Base-by-base conservation (phyloP, 2,888 invertebrate genomes). In the Tinea trinotella region DNA sequence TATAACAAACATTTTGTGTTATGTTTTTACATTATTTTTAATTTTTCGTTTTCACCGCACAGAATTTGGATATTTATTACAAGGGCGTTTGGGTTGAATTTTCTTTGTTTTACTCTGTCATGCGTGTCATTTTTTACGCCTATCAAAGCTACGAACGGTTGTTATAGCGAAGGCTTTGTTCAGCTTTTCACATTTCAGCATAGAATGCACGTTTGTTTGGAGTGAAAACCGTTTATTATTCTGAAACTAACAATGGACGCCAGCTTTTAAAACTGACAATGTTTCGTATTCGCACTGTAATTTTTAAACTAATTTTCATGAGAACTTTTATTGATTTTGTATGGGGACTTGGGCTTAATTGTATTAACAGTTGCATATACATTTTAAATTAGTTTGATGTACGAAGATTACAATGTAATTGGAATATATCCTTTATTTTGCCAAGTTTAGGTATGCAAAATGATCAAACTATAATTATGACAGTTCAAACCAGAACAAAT, bases 131-230 rank as follows among this genome's bases (percentile, higher is more conserved):
- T 40, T 40, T n/a, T 40, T 40, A n/a, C 13, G 40, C 40, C 40
- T 40, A 40, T 40, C 13, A n/a, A 40, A 15, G 13, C 40, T 6
- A 13, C 40, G 13, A 40, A 40, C 40, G n/a, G 40, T 6, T 13
- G 40, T 40, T 40, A 40, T 12, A n/a, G 40, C 40, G 40, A 13
- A n/a, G 2, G 30, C 40, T 40, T 40, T 40, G 40, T 40, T 15
- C 15, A 40, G 40, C 40, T 40, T 2, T 40, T n/a, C 7, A 30
- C 2, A n/a, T 30, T 5, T 30, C 9, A 30, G n/a, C 3, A 22
- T 22, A 30, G 7, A 30, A 30, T 30, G n/a, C 7, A n/a, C 30
- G 9, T 7, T 2, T 30, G 3, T 30, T 30, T 30, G 30, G 2
- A 30, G 22, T 22, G 22, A 30, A 30, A 30, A 30, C n/a, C n/a